Conservation (phyloP, 2,888 invertebrate genomes). For the Nasonia oneida region DNA sequence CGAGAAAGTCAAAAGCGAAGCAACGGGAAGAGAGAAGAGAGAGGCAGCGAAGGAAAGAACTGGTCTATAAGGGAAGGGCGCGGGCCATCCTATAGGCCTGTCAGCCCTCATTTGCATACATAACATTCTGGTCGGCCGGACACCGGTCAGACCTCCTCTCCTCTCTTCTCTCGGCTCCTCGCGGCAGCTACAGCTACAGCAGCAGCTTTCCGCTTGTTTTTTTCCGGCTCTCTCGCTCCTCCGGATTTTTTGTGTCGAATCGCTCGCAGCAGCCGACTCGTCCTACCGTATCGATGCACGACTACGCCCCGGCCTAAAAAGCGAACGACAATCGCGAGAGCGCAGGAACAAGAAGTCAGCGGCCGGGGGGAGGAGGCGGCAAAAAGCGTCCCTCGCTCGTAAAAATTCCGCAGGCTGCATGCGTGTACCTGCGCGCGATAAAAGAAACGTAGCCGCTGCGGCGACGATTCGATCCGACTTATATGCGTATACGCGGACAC, state of each 20-base stretch:
- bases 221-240: constrained; percentile 49
- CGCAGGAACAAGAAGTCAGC: constrained; percentile 47
- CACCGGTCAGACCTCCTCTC: constrained; percentile 76
- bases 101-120: constrained; percentile 79
- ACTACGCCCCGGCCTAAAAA: constrained; percentile 47
- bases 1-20: constrained; percentile 58
- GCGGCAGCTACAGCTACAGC: constrained; percentile 35
- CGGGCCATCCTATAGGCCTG: constrained; percentile 73
- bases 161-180: constrained; percentile 60
- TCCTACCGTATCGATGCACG: constrained; percentile 53
- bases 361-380: constrained; percentile 14
- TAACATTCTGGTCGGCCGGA: constrained; percentile 79
- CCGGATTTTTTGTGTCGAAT: constrained; percentile 58
- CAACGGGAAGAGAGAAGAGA: constrained; percentile 56
- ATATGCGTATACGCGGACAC: not conserved
- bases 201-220: constrained; percentile 19
- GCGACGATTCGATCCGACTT: constrained; percentile 35
- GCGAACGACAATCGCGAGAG: constrained; percentile 55
- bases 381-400: constrained; percentile 60
- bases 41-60: constrained; percentile 64
- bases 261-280: constrained; percentile 48
- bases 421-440: constrained; percentile 41
- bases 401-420: constrained; percentile 53
- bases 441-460: constrained; percentile 43
- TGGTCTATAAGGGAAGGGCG: constrained; percentile 64